phyloP scores from a whole-genome alignment of 2,113 vertebrate genomes.

The Fulmarus glacialis region DNA sequence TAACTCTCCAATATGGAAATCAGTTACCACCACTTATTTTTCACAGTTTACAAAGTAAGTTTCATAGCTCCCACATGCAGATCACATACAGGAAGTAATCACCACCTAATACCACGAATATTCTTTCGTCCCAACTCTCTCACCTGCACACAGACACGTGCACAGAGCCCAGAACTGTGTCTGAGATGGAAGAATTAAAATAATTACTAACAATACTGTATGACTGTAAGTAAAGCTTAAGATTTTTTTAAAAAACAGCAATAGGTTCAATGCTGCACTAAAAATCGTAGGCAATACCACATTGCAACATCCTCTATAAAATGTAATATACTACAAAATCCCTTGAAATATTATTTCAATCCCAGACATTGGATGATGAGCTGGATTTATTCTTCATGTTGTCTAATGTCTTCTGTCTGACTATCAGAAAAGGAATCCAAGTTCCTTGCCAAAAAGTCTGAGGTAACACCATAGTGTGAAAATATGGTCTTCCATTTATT shows the following conservation, averaged over 20 bases:
- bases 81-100: neutral
- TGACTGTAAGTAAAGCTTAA: neutral
- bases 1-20: neutral
- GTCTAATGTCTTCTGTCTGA: neutral
- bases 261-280: neutral
- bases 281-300: neutral
- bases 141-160: rapidly evolving
- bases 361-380: neutral
- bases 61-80: neutral
- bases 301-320: neutral
- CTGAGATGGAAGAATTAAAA: neutral
- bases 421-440: neutral
- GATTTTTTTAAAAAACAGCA: neutral
- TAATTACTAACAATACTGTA: neutral
- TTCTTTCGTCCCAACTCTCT: neutral
- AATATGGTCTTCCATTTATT: neutral
- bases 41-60: neutral
- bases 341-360: neutral
- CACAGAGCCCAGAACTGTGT: neutral
- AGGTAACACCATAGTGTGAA: neutral
- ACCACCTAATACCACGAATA: neutral
- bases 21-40: neutral
- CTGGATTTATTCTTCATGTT: neutral
- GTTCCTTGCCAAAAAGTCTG: neutral
- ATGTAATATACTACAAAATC: neutral